phyloP scores from a whole-genome alignment of 1,140 invertebrate genomes.

The Panagrolaimus sp. region DNA sequence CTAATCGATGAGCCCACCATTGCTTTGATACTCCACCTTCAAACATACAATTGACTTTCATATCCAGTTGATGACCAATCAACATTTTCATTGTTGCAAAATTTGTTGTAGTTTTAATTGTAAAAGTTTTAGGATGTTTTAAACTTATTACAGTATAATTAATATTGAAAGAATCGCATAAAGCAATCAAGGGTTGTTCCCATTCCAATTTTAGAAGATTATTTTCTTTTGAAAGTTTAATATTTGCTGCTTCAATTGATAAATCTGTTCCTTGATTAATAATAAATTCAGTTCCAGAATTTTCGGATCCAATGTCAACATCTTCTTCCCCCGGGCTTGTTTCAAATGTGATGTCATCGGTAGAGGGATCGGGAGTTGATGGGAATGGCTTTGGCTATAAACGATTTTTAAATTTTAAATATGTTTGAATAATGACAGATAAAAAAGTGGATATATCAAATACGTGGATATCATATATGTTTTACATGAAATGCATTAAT shows the following conservation, averaged over 20 bases:
- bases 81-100: slow-evolving; percentile 16
- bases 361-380: no score
- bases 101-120: slow-evolving; percentile 13
- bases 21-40: slow-evolving; percentile 46
- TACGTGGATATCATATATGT: no score
- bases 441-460: no score
- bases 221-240: slow-evolving; percentile 1
- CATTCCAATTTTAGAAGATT: slow-evolving; percentile 42
- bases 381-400: no score
- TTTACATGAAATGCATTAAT: no score
- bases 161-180: slow-evolving; percentile 50
- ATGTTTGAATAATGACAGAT: no score
- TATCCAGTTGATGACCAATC: slow-evolving; percentile 24
- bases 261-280: slow-evolving; percentile 7
- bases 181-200: slow-evolving; percentile 43
- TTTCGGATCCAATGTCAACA: background rate
- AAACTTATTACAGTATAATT: slow-evolving; percentile 45
- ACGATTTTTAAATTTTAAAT: no score
- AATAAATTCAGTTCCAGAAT: background rate
- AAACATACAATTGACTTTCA: slow-evolving; percentile 50
- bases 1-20: slow-evolving; percentile 50
- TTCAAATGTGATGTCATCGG: no score
- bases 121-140: slow-evolving; percentile 14
- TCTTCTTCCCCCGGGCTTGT: no score
- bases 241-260: slow-evolving; percentile 4